Evolutionary conservation across 2,797 vertebrate species (phyloP), one percentile per base, ranked within the genome.

Genomic region (Otus scops): DNA sequence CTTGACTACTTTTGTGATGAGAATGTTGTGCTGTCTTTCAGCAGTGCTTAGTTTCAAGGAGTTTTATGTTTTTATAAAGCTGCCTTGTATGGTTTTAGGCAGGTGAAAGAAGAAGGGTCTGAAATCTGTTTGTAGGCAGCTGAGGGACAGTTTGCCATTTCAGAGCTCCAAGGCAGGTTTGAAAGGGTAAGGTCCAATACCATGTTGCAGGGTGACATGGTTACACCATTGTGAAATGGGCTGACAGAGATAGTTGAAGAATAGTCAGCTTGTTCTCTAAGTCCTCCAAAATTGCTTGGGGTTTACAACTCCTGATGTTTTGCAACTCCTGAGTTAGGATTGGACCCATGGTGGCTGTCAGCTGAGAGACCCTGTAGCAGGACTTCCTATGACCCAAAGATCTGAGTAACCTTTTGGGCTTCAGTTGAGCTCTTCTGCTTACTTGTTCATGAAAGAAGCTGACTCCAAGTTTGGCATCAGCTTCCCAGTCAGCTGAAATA

Each of bases 81-180:
- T 79, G 43, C 22, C 59, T 47, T 75, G 34, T 47, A n/a, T 68
- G 43, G 85, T 96, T 92, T 76, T 93, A 98, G 97, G 97, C 98
- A 97, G 98, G 97, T 95, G 97, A 98, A 98, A 98, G 98, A 97
- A 97, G 96, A 95, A 98, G 83, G 97, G 98, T 96, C 94, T 98
- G 95, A 98, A 98, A 96, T 95, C 95, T 24, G 73, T 97, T 94
- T 98, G 95, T 97, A 99, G 94, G 89, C 98, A 71, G 94, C 98
- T 97, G 97, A 98, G 97, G 86, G 97, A 85, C 7, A 97, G 97
- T n/a, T 98, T 98, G 32, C 97, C 97, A 88, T 95, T 97, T 97
- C 98, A 98, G 94, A 98, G 98, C 96, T 98, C 97, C 54, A 97
- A 95, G 97, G 98, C 95, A 97, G 96, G 76, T 92, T 98, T 95